These are phyloP conservation scores for Pyrocephalus nanus DNA, from an alignment of 2,797 vertebrate species.

Conservation along the genomic window DNA sequence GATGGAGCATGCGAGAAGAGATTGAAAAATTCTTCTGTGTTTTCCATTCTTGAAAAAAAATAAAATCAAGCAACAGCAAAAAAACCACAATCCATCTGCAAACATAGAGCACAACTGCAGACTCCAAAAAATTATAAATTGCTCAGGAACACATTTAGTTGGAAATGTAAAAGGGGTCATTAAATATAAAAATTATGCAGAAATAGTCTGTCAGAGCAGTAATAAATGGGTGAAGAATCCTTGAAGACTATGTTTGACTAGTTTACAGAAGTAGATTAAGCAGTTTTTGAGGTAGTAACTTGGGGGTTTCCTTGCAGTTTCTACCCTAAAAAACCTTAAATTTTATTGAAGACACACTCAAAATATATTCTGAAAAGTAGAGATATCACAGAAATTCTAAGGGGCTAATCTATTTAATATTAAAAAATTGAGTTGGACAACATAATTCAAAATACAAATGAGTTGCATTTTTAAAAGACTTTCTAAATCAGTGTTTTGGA, in stretches of 20 bases:
- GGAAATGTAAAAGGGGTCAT: not conserved
- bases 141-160: not conserved
- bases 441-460: not conserved
- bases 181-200: not conserved
- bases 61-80: not conserved
- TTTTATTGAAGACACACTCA: not conserved
- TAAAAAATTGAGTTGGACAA: not conserved
- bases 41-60: not conserved
- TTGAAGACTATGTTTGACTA: not conserved
- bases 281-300: not conserved
- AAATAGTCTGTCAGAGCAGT: not conserved
- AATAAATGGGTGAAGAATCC: not conserved
- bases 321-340: not conserved
- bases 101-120: not conserved
- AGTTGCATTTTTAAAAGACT: not conserved
- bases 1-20: fast-evolving
- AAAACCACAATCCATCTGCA: not conserved
- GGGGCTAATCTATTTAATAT: not conserved
- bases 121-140: not conserved
- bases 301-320: not conserved
- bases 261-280: not conserved
- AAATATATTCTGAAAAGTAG: not conserved
- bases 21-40: not conserved
- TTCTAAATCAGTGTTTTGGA: not conserved
- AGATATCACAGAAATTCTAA: not conserved